phyloP scores from a whole-genome alignment of 23 tunicate genomes.

The Trididemnum miniatum region DNA sequence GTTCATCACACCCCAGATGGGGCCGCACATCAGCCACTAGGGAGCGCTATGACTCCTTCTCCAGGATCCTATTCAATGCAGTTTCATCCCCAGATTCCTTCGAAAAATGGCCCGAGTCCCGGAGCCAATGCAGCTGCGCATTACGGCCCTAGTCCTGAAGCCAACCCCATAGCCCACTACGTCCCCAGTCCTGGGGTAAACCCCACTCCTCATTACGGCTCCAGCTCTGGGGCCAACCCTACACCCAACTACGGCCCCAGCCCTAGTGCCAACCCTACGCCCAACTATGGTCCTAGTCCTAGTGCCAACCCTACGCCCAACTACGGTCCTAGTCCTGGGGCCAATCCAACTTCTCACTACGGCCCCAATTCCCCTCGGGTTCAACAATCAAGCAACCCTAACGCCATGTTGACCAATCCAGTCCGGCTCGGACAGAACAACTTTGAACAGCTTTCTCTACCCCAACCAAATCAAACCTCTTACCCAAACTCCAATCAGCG shows the following conservation, averaged over 20 bases:
- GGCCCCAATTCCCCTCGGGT: background rate
- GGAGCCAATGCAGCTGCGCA: too few species aligned
- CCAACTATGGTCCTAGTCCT: too few species aligned
- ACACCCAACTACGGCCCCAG: background rate
- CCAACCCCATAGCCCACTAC: background rate
- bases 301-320: too few species aligned
- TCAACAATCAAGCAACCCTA: background rate
- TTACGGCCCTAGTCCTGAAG: background rate
- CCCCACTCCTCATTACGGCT: too few species aligned
- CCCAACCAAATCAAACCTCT: background rate
- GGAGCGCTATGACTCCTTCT: background rate
- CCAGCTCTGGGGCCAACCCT: background rate
- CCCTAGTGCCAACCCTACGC: background rate
- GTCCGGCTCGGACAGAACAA: background rate
- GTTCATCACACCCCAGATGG: background rate
- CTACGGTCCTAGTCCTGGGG: background rate
- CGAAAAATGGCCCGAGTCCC: background rate
- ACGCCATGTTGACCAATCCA: background rate
- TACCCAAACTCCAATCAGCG: too few species aligned
- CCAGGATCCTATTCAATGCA: background rate
- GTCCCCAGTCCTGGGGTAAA: background rate
- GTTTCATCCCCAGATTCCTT: background rate
- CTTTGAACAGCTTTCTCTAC: background rate
- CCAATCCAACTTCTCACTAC: background rate
- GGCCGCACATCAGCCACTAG: background rate